Conservation (phyloP, 1,140 invertebrate genomes). For the Drosophila nebulosa region DNA sequence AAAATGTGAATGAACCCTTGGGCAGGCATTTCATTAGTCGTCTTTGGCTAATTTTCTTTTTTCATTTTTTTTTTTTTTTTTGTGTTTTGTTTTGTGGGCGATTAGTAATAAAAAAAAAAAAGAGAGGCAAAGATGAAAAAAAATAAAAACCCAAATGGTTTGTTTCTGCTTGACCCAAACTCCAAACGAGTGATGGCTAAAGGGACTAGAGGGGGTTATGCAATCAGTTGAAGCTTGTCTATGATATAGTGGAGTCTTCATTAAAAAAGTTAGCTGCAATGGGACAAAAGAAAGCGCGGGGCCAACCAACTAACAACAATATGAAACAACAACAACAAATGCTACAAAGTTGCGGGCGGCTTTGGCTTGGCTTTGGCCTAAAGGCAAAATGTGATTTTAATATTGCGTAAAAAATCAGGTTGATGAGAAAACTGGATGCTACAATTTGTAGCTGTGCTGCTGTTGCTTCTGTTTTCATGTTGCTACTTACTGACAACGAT, state of each 20-base stretch:
- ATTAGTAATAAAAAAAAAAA: constrained; percentile 22
- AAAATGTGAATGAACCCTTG: constrained; percentile 33
- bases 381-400: constrained; percentile 21
- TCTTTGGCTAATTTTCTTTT: constrained; percentile 52
- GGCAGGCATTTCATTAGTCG: constrained; percentile 34
- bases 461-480: constrained; percentile 10
- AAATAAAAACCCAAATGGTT: not conserved
- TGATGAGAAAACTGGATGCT: constrained; percentile 36
- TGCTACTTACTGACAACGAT: constrained; percentile 31
- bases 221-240: constrained; percentile 14
- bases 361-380: not conserved
- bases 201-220: constrained; percentile 25
- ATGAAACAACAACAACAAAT: not conserved
- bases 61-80: not conserved
- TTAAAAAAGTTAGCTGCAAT: constrained; percentile 37
- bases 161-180: constrained; percentile 32
- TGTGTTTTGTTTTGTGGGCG: constrained; percentile 15
- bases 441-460: constrained; percentile 13
- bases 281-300: constrained; percentile 50
- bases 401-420: constrained; percentile 62
- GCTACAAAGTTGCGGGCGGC: constrained; percentile 11
- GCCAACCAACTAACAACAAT: constrained; percentile 29
- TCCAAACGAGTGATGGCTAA: not conserved
- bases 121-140: too few species aligned
- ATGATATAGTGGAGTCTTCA: constrained; percentile 50